These are phyloP conservation scores for Drosophila bocqueti DNA, from an alignment of 1,140 invertebrate species.

Conservation along the genomic window DNA sequence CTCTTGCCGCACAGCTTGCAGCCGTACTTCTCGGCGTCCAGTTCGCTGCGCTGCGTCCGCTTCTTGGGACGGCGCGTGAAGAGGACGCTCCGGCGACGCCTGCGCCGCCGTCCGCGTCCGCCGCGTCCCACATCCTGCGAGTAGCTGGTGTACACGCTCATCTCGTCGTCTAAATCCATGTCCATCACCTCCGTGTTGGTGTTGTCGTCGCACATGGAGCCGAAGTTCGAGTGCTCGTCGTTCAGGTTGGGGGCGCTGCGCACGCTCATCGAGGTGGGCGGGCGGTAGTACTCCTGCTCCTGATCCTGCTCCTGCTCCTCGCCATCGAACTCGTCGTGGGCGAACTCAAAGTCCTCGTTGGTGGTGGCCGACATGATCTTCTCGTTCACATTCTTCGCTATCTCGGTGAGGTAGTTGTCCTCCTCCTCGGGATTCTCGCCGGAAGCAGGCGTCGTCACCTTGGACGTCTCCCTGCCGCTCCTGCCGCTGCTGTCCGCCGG, in stretches of 20 bases:
- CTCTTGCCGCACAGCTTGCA: constrained; percentile 86
- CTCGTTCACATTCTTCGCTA: constrained; percentile 83
- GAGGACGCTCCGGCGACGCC: constrained; percentile 68
- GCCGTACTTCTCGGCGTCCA: constrained; percentile 58
- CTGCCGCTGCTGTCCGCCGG: neutral
- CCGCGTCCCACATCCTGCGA: constrained; percentile 72
- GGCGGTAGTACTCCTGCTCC: constrained; percentile 63
- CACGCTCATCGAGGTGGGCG: constrained; percentile 81
- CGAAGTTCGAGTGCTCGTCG: constrained; percentile 77
- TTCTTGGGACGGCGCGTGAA: constrained; percentile 74
- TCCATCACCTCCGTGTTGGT: constrained; percentile 84
- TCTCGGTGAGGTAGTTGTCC: constrained; percentile 82
- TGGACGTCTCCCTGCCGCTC: too few relatives aligned
- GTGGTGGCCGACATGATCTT: constrained; percentile 81
- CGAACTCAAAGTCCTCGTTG: constrained; percentile 78
- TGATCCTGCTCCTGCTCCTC: constrained; percentile 18
- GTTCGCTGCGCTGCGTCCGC: constrained; percentile 37
- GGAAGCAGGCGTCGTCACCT: too few relatives aligned
- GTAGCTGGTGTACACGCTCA: constrained; percentile 83
- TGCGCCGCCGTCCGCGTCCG: constrained; percentile 50
- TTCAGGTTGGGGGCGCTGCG: constrained; percentile 80
- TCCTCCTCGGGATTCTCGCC: constrained; percentile 66
- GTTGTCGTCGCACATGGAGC: constrained; percentile 73
- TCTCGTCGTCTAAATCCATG: constrained; percentile 83
- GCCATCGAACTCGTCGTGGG: constrained; percentile 77